Base-by-base conservation (phyloP, 1,140 invertebrate genomes). In the Nasonia giraulti region DNA sequence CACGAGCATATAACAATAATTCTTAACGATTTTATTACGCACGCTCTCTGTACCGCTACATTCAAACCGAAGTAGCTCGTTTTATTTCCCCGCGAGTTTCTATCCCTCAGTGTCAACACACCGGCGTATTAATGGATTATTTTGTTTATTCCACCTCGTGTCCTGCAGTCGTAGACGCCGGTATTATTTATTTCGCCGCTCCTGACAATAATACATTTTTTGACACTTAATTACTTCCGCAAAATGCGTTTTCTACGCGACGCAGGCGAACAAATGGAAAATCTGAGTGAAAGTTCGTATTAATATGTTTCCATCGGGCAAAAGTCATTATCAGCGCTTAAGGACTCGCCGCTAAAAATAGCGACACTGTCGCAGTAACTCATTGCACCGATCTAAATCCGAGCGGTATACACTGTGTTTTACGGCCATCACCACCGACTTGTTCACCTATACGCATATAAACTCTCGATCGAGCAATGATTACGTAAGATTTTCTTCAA, bases 271-370 rank as follows among this genome's bases (percentile, higher is more conserved):
- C 23, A 71, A 82, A 50, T 10, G 44, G 71, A 5, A 23, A 50
- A 62, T 62, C 27, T 14, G 47, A 83, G 74, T 77, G 74, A 82
- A 82, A 83, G 74, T 83, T n/a, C 20, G 40, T 44, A 77, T 47
- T 37, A 50, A 69, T 83, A 77, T 77, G 62, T 83, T 77, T 66
- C 20, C 8, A 31, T 20, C 17, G 12, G 68, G 5, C 33, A 40
- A 69, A 68, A 37, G 66, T 77, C 40, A 83, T 83, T 77, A 83
- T 76, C 62, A 66, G 14, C 20, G 2, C 55, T 5, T 69, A 76
- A 33, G n/a, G 33, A 74, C 5, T 75, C 27, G 75, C 47, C 10
- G n/a, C 73, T 76, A 62, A 55, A 82, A 82, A 76, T 82, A 82
- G 55, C 31, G 40, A 10, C 11, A 31, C 31, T 71, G 23, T 71